Base-by-base conservation (phyloP, 2,888 invertebrate species). In the Baccha elongata region DNA sequence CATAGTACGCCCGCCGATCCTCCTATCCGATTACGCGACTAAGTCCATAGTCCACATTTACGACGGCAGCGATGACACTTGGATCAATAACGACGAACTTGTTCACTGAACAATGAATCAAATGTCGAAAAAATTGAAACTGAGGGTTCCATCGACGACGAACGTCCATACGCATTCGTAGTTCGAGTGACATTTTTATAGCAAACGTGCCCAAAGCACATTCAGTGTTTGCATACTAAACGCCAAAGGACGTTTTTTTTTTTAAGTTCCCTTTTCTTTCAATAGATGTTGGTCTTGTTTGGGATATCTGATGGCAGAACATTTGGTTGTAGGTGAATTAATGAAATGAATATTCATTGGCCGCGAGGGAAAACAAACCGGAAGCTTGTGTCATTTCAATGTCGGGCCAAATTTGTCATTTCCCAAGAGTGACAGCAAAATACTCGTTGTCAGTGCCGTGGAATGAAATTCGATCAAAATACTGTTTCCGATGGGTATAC, bases 281-380 rank as follows among this genome's bases (percentile, higher is more conserved):
- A 52, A 42, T 35, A 50, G 19, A 52, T 32, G 11, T 68, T 53
- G 21, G 13, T 37, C 4, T 3, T 15, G 29, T 29, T n/a, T 48
- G n/a, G 11, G 40, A 26, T 58, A 15, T 35, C 11, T 19, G 42
- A 40, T 55, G 50, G 53, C 13, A 42, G 6, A 50, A 40, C 60
- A 29, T 37, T 29, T 26, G 35, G 67, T 32, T 62, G 53, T 75
- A 67, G 71, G 75, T 81, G 67, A 81, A 76, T 67, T 71, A 72
- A 71, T 72, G 71, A 67, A 75, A 81, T 76, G 75, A 81, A 81
- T 81, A 81, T 81, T 81, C 75, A 81, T 72, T 81, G 72, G 26
- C 13, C 19, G 15, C 44, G 52, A 60, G 37, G 52, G 60, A 65
- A 40, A 21, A 50, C 48, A 64, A 71, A 75, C 81, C 81, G 81